Evolutionary conservation across 1,140 invertebrate species (phyloP), one percentile per base, ranked within the genome.

Genomic region (Oppia nitens): DNA sequence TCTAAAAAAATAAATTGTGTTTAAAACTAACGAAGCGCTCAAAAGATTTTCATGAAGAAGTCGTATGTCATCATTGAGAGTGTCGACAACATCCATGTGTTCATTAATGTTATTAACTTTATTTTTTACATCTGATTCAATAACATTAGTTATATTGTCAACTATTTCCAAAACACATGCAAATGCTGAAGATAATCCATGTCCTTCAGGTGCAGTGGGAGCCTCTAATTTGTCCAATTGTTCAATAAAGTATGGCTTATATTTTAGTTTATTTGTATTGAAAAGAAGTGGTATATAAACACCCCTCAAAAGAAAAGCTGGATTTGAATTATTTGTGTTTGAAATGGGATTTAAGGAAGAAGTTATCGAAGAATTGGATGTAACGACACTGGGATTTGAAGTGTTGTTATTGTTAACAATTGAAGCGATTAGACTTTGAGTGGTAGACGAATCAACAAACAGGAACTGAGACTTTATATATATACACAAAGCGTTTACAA

Each of bases 391-490:
- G 55, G 59, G 53, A 59, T 56, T 60, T 21, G 55, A 51, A 54
- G 53, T 48, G 24, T 62, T 49, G 47, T 55, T 24, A 48, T 60
- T 53, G 28, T 62, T 62, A 11, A 62, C 60, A 40, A 62, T 60
- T 14, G 57, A 60, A 3, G 60, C 25, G 26, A 63, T 11, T 21
- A 63, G 20, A 62, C 63, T 67, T 45, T 55, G 59, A 14, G 49
- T 57, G 23, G 55, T 25, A 53, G 47, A 47, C 29, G 58, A 11
- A 53, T 57, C 56, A 21, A 57, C 47, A n/a, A 57, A 49, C 47
- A 89, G 81, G 74, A 96, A 92, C 47, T 92, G 77, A 54, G 87
- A 92, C 68, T 96, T 90, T n/a, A 95, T 86, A 72, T 89, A 96
- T 3, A 88, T 85, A 40, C 89, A 90, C 62, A 96, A 75, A 50